Conservation (phyloP, 2,888 invertebrate species). For the Stenodera caucasica region DNA sequence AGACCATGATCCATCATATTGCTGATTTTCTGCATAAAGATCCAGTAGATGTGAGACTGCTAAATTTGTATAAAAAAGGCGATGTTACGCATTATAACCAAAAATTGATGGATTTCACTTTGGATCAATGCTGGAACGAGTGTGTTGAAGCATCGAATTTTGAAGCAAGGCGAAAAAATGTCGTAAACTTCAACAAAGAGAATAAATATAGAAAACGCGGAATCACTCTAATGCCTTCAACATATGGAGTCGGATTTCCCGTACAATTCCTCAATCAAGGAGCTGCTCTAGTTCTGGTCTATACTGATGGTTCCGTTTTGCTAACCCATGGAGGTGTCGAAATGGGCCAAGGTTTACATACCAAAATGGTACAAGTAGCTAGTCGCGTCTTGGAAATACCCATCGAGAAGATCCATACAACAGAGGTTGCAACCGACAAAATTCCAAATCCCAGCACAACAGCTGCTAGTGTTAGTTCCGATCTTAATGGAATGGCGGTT, state of each 20-base stretch:
- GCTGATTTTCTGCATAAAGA: constrained; percentile 70
- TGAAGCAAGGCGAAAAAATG: constrained; percentile 59
- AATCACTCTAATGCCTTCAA: constrained; percentile 77
- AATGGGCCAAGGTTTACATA: constrained; percentile 96
- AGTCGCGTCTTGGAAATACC: constrained; percentile 73
- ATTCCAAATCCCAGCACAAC: constrained; percentile 90
- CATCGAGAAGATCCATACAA: constrained; percentile 73
- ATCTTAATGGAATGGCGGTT: constrained; percentile 91
- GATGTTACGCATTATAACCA: constrained; percentile 79
- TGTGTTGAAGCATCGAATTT: constrained; percentile 71
- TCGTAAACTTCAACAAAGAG: constrained; percentile 70
- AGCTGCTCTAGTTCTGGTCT: constrained; percentile 86
- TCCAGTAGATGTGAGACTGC: constrained; percentile 64
- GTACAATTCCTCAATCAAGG: constrained; percentile 78
- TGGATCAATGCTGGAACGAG: constrained; percentile 77
- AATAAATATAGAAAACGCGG: constrained; percentile 80
- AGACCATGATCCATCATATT: constrained; percentile 75
- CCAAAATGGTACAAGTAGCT: constrained; percentile 93
- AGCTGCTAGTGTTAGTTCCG: constrained; percentile 86
- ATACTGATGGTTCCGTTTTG: constrained; percentile 85
- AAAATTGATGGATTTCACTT: constrained; percentile 70
- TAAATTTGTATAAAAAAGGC: constrained; percentile 82
- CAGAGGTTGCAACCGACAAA: constrained; percentile 86
- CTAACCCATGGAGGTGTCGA: constrained; percentile 92
- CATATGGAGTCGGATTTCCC: constrained; percentile 83